Base-by-base conservation (phyloP, 2,797 vertebrate species). In the Lepus townsendii region DNA sequence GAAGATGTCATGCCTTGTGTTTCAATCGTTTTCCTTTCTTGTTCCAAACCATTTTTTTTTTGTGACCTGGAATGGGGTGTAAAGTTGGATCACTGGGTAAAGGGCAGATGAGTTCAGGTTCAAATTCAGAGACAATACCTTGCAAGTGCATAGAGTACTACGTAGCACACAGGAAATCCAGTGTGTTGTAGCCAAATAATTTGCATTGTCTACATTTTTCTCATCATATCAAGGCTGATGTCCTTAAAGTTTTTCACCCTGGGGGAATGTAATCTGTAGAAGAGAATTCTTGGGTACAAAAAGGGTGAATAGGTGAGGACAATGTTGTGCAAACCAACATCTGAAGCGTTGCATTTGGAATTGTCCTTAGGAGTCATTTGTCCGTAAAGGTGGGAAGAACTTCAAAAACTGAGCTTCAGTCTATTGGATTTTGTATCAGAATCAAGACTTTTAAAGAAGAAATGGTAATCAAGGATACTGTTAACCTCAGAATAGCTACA, bases 101-200 rank as follows among this genome's bases (percentile, higher is more conserved):
- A 38, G 26, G 7, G 3, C 3, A 52, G 77, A 57, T 2, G 66
- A 20, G 20, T 16, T 6, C 2, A 7, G 22, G 22, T 50, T 79
- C 80, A 79, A 47, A 38, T 84, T 17, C 30, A 87, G 62, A 85
- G 14, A n/a, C 3, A 4, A 60, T 2, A 7, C 5, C 26, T 79
- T 20, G 47, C 42, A 2, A 65, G 32, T 1, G 4, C 52, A 32
- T 60, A 7, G 0, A 22, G 47, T 2, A 50, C 12, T 1, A 7
- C 50, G 50, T 26, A 11, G 72, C 65, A 6, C 27, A 32, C 10
- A 35, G 7, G 2, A 52, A 52, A 42, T 4, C 11, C 9, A 54
- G 27, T 1, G 9, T 2, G 1, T 26, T 7, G 0, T 2, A 72
- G 26, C 5, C 79, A 26, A 26, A 20, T 27, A n/a, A 32, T 42